Conservation (phyloP, 2,113 vertebrate species). For the Eudyptes chrysolophus region DNA sequence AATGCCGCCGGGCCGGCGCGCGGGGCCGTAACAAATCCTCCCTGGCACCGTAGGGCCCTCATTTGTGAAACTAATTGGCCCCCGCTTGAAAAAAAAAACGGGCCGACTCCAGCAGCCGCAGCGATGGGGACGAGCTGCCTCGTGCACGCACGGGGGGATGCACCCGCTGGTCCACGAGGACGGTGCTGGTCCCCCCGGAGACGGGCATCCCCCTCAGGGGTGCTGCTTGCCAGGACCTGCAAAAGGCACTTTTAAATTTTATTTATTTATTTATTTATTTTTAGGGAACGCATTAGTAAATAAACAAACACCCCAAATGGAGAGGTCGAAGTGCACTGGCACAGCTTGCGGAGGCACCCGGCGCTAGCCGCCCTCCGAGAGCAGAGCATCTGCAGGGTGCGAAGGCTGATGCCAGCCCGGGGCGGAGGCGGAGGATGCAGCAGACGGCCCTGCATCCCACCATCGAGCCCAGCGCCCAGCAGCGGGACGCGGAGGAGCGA, state of each 20-base stretch:
- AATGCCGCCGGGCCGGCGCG: conserved; percentile 74
- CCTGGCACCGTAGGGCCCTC: conserved; percentile 76
- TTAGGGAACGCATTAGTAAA: neutral
- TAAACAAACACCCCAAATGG: accelerated
- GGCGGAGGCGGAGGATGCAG: accelerated
- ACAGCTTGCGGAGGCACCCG: accelerated
- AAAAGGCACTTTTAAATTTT: neutral
- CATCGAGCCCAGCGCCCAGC: neutral
- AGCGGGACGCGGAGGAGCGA: accelerated
- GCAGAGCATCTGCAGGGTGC: accelerated
- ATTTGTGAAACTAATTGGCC: conserved; percentile 86
- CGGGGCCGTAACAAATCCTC: conserved; percentile 81
- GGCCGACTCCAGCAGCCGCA: conserved; percentile 29
- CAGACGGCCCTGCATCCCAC: accelerated
- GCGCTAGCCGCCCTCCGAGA: accelerated
- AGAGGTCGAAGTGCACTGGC: accelerated
- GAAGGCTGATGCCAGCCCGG: neutral
- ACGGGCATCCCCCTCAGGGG: neutral
- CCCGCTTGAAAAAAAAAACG: conserved; percentile 61
- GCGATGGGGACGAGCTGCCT: neutral
- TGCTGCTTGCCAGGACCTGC: neutral
- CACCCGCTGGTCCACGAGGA: neutral
- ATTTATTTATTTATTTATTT: neutral
- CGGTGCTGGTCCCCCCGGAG: accelerated
- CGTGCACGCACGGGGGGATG: accelerated